These are phyloP conservation scores for Drosophila borealis DNA, from an alignment of 2,888 invertebrate genomes.

Conservation along the genomic window DNA sequence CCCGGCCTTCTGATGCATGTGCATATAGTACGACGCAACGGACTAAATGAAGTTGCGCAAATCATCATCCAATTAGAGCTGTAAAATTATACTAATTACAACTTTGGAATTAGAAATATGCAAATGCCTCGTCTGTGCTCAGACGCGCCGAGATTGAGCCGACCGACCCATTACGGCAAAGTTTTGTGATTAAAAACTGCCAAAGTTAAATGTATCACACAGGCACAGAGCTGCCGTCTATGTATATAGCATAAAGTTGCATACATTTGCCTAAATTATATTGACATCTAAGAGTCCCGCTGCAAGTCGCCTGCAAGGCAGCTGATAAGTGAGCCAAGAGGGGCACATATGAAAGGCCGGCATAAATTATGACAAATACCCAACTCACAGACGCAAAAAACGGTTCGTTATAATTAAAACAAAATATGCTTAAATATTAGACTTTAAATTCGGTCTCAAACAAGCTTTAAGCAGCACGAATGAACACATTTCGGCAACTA, in stretches of 20 bases:
- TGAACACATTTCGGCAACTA: slow-evolving; percentile 14
- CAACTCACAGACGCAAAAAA: slow-evolving; percentile 37
- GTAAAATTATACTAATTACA: slow-evolving; percentile 80
- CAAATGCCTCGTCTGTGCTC: slow-evolving; percentile 52
- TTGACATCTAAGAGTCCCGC: slow-evolving; percentile 61
- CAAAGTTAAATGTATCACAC: slow-evolving; percentile 56
- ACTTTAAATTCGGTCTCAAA: slow-evolving; percentile 34
- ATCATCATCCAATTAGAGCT: slow-evolving; percentile 80
- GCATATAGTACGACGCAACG: slow-evolving; percentile 42
- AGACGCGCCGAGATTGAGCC: slow-evolving; percentile 28
- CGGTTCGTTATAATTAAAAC: slow-evolving; percentile 53
- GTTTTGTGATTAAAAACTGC: slow-evolving; percentile 75
- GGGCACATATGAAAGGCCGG: slow-evolving; percentile 50
- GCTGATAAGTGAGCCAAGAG: slow-evolving; percentile 70
- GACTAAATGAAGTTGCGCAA: slow-evolving; percentile 71
- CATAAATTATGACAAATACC: slow-evolving; percentile 68
- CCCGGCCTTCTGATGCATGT: slow-evolving; percentile 41
- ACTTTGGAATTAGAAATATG: slow-evolving; percentile 80
- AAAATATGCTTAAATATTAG: slow-evolving; percentile 48
- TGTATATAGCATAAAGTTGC: slow-evolving; percentile 48
- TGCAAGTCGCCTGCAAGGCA: slow-evolving; percentile 71
- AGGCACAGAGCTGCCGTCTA: slow-evolving; percentile 1
- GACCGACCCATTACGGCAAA: slow-evolving; percentile 41
- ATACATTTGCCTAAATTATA: slow-evolving; percentile 78
- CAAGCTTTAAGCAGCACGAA: too few species aligned